Conservation (phyloP, 2,888 invertebrate species). For the Hylaea fasciaria region DNA sequence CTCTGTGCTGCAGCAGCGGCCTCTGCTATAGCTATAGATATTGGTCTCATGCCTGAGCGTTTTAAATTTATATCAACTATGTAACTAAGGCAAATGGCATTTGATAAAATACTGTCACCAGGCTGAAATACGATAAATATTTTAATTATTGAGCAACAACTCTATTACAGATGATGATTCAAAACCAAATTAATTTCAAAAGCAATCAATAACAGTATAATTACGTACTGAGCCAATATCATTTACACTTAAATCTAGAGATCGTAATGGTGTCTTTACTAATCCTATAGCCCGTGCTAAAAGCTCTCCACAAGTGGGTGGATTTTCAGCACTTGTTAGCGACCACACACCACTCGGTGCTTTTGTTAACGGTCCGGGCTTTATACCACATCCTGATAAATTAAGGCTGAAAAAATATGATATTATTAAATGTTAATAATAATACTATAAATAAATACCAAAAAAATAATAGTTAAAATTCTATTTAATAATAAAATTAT, state of each 20-base stretch:
- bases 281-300: conserved; percentile 79
- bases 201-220: too few species aligned
- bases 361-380: conserved; percentile 66
- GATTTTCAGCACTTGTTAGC: conserved; percentile 73
- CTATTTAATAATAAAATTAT: conserved; percentile 11
- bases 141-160: background rate
- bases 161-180: background rate
- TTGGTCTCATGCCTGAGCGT: conserved; percentile 77
- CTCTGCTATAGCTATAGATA: conserved; percentile 75
- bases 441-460: background rate
- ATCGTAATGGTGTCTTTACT: conserved; percentile 77
- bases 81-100: conserved; percentile 78
- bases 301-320: conserved; percentile 79
- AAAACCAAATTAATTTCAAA: background rate
- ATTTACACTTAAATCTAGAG: conserved; percentile 79
- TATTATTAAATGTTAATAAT: background rate
- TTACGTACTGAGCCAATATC: conserved; percentile 75
- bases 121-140: conserved; percentile 60
- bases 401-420: conserved; percentile 65
- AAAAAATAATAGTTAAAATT: too few species aligned
- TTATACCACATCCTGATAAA: conserved; percentile 80
- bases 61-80: conserved; percentile 76
- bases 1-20: conserved; percentile 77
- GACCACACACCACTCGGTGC: conserved; percentile 82
- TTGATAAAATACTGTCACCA: conserved; percentile 69